Conservation (phyloP, 2,797 vertebrate species). For the Sebastolobus altivelis region DNA sequence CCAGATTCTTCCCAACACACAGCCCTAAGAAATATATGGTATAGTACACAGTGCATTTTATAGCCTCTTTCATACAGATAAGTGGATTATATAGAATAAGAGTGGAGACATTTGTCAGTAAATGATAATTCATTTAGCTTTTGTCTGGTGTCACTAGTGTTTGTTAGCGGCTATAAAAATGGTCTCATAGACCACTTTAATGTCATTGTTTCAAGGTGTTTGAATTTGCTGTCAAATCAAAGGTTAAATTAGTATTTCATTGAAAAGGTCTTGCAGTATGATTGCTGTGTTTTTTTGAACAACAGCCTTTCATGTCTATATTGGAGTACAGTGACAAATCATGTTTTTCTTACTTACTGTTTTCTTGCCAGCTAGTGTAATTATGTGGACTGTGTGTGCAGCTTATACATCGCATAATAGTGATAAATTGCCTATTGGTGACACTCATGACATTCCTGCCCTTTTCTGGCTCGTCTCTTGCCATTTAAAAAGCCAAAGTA, state of each 20-base stretch:
- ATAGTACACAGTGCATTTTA: neutral
- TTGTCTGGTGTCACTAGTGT: neutral
- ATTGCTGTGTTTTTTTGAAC: neutral
- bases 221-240: conserved; percentile 37
- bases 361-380: conserved; percentile 14
- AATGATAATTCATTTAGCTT: neutral
- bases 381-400: conserved; percentile 5
- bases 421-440: conserved; percentile 27
- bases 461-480: conserved; percentile 20
- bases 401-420: conserved; percentile 19
- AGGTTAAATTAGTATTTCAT: conserved; percentile 36
- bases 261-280: neutral
- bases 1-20: too few relatives aligned
- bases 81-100: neutral
- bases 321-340: neutral
- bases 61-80: neutral
- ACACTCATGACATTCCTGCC: conserved; percentile 17
- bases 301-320: conserved; percentile 4
- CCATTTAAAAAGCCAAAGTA: conserved; percentile 9
- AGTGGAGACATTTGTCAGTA: neutral
- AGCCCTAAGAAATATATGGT: too few relatives aligned
- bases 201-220: conserved; percentile 33
- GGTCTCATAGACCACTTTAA: conserved; percentile 3
- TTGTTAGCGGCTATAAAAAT: neutral
- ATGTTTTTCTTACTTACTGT: neutral